Conservation (phyloP, 2,888 invertebrate genomes). For the Nemotelus pantherinus region DNA sequence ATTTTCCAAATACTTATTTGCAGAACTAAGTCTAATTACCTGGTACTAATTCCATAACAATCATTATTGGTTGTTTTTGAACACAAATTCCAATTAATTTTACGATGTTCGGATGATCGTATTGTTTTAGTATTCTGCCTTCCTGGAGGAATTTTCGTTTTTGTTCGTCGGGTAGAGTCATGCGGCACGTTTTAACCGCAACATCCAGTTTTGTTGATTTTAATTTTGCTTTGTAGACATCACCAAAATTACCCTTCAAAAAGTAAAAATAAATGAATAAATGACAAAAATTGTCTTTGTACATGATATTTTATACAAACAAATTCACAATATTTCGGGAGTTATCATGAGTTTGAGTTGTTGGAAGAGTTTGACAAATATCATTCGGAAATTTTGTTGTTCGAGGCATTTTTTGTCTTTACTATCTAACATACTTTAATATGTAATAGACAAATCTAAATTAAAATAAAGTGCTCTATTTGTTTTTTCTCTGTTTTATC, state of each 20-base stretch:
- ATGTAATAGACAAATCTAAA: too few relatives aligned
- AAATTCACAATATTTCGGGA: too few relatives aligned
- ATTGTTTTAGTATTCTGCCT: constrained; percentile 94
- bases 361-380: too few relatives aligned
- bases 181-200: constrained; percentile 94
- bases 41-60: constrained; percentile 95
- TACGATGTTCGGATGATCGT: constrained; percentile 96
- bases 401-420: too few relatives aligned
- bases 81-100: constrained; percentile 96
- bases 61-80: constrained; percentile 98
- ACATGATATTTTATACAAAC: too few relatives aligned
- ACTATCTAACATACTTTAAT: too few relatives aligned
- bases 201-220: constrained; percentile 86
- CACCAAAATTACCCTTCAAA: constrained; percentile 93
- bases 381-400: too few relatives aligned
- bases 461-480: too few relatives aligned
- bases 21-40: constrained; percentile 59
- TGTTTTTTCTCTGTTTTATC: too few relatives aligned
- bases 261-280: constrained; percentile 4
- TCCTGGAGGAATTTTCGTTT: constrained; percentile 95
- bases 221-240: constrained; percentile 91
- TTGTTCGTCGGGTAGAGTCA: constrained; percentile 92
- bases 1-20: neutral
- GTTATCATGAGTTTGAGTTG: too few relatives aligned
- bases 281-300: too few relatives aligned